Evolutionary conservation across 2,797 vertebrate genomes (phyloP).

Genomic region (Emydoidea blandingii): DNA sequence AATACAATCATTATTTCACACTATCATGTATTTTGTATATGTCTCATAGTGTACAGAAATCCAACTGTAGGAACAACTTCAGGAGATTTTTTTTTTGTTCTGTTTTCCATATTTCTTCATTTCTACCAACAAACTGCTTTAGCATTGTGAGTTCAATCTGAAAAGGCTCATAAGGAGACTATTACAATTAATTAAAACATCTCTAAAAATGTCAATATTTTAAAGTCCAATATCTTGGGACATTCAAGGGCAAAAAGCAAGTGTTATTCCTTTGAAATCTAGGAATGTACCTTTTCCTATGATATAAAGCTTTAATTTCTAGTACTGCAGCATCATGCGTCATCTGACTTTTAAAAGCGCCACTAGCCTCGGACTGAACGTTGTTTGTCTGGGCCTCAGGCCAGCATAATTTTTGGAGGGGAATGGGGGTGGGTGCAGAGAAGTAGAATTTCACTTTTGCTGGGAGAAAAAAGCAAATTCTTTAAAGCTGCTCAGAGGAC

Average conservation of each 20-base stretch:
- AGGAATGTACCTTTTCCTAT: background rate
- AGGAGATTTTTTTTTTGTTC: background rate
- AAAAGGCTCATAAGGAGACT: background rate
- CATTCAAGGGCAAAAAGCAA: background rate
- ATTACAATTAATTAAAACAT: background rate
- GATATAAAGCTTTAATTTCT: background rate
- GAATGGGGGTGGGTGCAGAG: background rate
- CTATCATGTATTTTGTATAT: background rate
- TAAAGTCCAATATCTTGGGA: background rate
- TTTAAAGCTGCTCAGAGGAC: background rate
- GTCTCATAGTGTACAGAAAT: background rate
- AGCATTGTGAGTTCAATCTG: background rate
- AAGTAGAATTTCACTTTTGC: background rate
- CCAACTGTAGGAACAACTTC: background rate
- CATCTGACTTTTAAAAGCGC: background rate
- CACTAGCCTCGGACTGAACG: background rate
- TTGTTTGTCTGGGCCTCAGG: background rate
- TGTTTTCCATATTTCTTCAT: background rate
- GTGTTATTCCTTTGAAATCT: background rate
- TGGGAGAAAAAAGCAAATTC: accelerated
- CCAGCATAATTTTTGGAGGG: background rate
- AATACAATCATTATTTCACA: background rate
- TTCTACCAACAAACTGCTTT: background rate
- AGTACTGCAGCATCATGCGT: accelerated
- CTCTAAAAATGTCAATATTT: background rate